Percentiles rank a stretch among this genome's conserved stretches.
Evolutionary conservation across 2,797 vertebrate species (phyloP).

Genomic region (Hirundo rustica): DNA sequence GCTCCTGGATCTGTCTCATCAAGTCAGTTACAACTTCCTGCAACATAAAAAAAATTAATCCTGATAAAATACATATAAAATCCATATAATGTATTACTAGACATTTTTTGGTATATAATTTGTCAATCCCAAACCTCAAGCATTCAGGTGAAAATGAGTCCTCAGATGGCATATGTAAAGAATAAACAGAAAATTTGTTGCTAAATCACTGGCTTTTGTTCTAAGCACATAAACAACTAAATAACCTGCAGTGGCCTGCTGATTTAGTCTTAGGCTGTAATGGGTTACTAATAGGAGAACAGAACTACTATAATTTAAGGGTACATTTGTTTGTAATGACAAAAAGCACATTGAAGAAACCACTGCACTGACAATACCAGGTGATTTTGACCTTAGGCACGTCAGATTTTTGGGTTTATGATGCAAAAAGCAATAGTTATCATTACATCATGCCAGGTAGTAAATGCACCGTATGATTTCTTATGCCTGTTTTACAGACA

Average conservation of each 20-base stretch:
- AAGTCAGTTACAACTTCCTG: conserved; percentile 88
- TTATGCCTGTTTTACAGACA: neutral
- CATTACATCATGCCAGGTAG: neutral
- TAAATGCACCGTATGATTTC: neutral
- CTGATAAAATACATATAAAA: neutral
- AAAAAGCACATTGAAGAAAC: neutral
- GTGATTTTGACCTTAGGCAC: neutral
- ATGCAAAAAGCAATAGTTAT: neutral
- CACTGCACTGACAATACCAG: neutral
- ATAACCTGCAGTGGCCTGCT: neutral
- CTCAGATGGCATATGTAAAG: neutral
- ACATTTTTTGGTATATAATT: neutral
- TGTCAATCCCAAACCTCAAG: neutral
- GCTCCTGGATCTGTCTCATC: conserved; percentile 89
- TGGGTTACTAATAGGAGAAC: neutral
- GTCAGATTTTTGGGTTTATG: neutral
- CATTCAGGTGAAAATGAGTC: neutral
- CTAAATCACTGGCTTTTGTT: neutral
- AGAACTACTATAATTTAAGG: neutral
- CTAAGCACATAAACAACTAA: neutral
- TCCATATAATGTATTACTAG: neutral
- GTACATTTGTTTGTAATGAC: neutral
- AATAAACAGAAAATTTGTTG: neutral
- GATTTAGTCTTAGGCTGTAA: neutral
- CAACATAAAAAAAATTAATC: conserved; percentile 36